Evolutionary conservation across 2,888 invertebrate genomes (phyloP).

Genomic region (Tuta absoluta): DNA sequence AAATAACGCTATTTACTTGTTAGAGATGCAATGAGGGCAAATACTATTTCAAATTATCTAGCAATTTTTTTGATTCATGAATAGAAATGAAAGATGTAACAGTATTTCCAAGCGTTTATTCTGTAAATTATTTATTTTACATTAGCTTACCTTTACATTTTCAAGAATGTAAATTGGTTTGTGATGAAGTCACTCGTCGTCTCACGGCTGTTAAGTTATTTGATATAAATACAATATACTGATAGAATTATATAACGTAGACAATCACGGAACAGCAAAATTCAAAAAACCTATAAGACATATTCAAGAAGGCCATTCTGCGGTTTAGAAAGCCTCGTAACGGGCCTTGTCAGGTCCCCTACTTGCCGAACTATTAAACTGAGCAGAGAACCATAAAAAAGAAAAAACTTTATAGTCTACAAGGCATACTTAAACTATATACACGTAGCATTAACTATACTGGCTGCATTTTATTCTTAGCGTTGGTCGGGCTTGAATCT

Average conservation of each 20-base stretch:
- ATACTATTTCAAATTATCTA: too few relatives aligned
- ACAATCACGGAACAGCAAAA: background rate
- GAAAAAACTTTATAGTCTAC: background rate
- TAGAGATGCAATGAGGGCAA: too few relatives aligned
- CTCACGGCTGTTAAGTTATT: too few relatives aligned
- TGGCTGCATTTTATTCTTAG: slow-evolving; percentile 37
- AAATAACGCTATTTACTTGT: too few relatives aligned
- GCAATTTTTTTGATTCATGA: too few relatives aligned
- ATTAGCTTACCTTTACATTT: too few relatives aligned
- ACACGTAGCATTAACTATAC: slow-evolving; percentile 13
- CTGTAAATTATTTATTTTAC: too few relatives aligned
- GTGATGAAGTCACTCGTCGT: too few relatives aligned
- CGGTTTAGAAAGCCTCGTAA: slow-evolving; percentile 1
- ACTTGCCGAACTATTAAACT: slow-evolving; percentile 4
- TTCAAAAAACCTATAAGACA: background rate
- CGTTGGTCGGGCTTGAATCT: slow-evolving; percentile 58
- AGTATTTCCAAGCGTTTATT: too few relatives aligned
- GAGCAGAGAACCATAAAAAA: background rate
- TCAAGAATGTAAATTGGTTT: too few relatives aligned
- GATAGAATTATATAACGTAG: background rate
- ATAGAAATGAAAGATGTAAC: too few relatives aligned
- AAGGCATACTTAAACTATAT: background rate
- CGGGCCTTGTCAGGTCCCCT: background rate
- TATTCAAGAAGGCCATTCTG: background rate
- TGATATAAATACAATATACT: too few relatives aligned